Conservation (phyloP, 2,888 invertebrate species). For the Poecilobothrus nobilitatus region DNA sequence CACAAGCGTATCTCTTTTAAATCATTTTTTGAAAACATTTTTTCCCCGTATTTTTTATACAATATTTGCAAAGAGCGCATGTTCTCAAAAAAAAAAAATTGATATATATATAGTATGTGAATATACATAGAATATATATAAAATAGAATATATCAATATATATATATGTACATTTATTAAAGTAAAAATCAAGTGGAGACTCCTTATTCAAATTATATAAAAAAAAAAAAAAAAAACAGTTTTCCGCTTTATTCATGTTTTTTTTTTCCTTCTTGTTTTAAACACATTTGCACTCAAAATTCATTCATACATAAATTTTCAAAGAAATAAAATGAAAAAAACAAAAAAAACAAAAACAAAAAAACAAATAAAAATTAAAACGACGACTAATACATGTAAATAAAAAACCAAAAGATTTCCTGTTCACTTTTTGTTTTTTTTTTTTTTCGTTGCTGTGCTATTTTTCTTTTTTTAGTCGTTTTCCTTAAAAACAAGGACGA, state of each 20-base stretch:
- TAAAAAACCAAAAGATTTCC: constrained; percentile 2
- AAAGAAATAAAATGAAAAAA: too few species aligned
- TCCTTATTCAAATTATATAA: background rate
- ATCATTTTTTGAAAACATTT: background rate
- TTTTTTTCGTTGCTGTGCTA: background rate
- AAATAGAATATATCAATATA: too few species aligned
- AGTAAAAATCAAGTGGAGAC: background rate
- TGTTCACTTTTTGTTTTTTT: background rate
- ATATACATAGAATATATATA: too few species aligned
- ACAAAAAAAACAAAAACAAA: background rate
- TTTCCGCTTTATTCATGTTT: background rate
- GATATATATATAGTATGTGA: too few species aligned
- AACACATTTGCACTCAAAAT: background rate
- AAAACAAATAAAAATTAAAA: too few species aligned
- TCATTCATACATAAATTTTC: background rate
- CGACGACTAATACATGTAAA: background rate
- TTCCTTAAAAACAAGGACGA: too few species aligned
- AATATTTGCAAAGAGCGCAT: background rate
- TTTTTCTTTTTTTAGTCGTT: background rate
- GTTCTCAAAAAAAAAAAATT: background rate
- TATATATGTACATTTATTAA: background rate
- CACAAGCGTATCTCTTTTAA: background rate
- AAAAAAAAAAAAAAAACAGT: background rate
- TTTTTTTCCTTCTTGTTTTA: background rate
- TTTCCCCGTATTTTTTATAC: background rate